These are phyloP conservation scores for Cyprinus carpio DNA, from an alignment of 2,113 vertebrate species.

Conservation along the genomic window DNA sequence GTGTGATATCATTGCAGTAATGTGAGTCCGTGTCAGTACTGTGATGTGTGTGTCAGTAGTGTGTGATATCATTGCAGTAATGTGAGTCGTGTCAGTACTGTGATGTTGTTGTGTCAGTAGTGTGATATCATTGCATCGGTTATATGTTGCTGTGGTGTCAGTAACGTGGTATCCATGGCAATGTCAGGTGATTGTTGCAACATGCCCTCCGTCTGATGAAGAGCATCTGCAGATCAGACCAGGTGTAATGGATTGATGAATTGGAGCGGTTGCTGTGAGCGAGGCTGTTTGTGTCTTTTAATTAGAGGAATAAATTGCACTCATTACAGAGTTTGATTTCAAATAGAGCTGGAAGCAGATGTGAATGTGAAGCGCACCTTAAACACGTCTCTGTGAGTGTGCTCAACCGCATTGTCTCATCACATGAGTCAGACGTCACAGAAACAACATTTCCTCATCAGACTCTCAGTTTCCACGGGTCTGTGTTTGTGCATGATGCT, in stretches of 20 bases:
- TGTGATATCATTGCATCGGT: too few relatives aligned
- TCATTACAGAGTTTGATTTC: conserved; percentile 1
- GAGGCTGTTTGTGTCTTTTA: conserved; percentile 1
- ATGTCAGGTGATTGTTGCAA: neutral
- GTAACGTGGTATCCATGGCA: neutral
- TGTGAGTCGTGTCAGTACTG: too few relatives aligned
- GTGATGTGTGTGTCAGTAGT: too few relatives aligned
- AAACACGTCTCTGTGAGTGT: neutral
- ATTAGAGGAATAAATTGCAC: neutral
- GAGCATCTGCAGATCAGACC: neutral
- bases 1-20: too few relatives aligned
- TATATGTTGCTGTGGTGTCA: too few relatives aligned
- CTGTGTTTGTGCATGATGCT: neutral
- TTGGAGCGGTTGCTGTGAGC: neutral
- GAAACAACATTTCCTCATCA: neutral
- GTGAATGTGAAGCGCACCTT: neutral
- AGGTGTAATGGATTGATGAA: neutral
- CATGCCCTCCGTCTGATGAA: neutral
- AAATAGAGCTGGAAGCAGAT: conserved; percentile 9
- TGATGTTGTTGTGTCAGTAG: too few relatives aligned
- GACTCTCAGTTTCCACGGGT: neutral
- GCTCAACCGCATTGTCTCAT: neutral
- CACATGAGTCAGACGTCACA: neutral
- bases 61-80: too few relatives aligned
- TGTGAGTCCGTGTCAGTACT: too few relatives aligned